These are phyloP conservation scores for Heliothis peltigera DNA, from an alignment of 2,888 invertebrate species.

Conservation along the genomic window DNA sequence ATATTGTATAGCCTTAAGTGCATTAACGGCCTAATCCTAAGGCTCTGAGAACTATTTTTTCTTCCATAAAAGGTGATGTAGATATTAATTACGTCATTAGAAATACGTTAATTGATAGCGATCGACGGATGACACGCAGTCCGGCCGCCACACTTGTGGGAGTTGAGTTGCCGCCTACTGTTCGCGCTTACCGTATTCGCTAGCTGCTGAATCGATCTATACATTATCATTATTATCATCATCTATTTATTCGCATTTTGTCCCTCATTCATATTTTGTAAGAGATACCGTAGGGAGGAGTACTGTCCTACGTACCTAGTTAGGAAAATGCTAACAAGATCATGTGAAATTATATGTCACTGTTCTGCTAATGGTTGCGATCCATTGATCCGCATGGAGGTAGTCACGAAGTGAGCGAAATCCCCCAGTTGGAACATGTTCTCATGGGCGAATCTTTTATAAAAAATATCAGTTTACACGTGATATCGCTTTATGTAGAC, in stretches of 20 bases:
- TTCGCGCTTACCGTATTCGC: too few relatives aligned
- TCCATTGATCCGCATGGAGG: background rate
- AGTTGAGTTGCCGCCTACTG: background rate
- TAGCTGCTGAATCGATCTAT: too few relatives aligned
- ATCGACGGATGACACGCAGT: slow-evolving; percentile 31
- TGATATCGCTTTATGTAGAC: too few relatives aligned
- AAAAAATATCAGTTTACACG: too few relatives aligned
- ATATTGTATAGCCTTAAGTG: slow-evolving; percentile 16
- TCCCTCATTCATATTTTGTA: too few relatives aligned
- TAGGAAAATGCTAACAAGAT: too few relatives aligned
- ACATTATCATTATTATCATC: too few relatives aligned
- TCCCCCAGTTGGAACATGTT: slow-evolving; percentile 13
- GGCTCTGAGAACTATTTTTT: slow-evolving; percentile 52
- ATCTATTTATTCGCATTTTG: too few relatives aligned
- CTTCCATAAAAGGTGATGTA: slow-evolving; percentile 30
- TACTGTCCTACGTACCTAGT: too few relatives aligned
- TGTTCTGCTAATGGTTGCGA: too few relatives aligned
- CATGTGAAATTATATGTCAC: too few relatives aligned
- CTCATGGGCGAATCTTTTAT: slow-evolving; percentile 5
- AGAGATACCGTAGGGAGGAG: too few relatives aligned
- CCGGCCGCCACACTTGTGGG: slow-evolving; percentile 20
- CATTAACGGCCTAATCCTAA: slow-evolving; percentile 15
- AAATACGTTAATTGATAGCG: slow-evolving; percentile 31
- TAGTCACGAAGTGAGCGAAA: background rate
- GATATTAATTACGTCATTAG: slow-evolving; percentile 27